Evolutionary conservation across 2,888 invertebrate genomes (phyloP).

Genomic region (Auanema sp.): DNA sequence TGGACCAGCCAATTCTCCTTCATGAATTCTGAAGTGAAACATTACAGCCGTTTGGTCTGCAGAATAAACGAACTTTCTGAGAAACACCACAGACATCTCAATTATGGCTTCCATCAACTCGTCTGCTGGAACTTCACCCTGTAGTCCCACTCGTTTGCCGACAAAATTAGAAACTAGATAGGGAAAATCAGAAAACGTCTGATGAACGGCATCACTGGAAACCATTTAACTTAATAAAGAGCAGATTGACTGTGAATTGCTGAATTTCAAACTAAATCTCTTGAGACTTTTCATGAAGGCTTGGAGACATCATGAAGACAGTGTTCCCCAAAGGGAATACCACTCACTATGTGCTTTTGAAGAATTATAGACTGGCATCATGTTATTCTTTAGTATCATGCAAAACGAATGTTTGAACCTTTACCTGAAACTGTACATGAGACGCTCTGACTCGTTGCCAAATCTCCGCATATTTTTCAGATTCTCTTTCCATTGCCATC

Average conservation of each 20-base stretch:
- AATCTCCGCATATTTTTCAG: conserved; percentile 66
- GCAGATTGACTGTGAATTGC: not conserved
- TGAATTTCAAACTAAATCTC: not conserved
- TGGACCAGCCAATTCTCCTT: too few species aligned
- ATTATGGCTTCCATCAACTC: conserved; percentile 14
- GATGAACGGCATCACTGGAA: conserved; percentile 65
- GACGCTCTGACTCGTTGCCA: conserved; percentile 27
- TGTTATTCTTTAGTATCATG: not conserved
- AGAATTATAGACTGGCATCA: not conserved
- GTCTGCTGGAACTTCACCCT: conserved; percentile 11
- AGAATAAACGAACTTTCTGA: too few species aligned
- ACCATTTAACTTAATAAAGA: not conserved
- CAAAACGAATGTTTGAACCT: too few species aligned
- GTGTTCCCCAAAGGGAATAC: not conserved
- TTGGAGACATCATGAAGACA: conserved; percentile 1
- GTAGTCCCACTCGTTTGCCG: conserved; percentile 13
- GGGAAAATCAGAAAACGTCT: conserved; percentile 65
- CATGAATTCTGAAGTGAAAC: too few species aligned
- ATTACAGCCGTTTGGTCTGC: too few species aligned
- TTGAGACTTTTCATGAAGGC: not conserved
- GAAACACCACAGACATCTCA: conserved; percentile 14
- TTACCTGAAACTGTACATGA: conserved; percentile 39
- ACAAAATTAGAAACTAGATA: conserved; percentile 49
- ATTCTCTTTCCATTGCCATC: conserved; percentile 70
- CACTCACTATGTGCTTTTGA: not conserved